Evolutionary conservation across 2,113 vertebrate genomes (phyloP).

Genomic region (Sinocyclocheilus grahami): DNA sequence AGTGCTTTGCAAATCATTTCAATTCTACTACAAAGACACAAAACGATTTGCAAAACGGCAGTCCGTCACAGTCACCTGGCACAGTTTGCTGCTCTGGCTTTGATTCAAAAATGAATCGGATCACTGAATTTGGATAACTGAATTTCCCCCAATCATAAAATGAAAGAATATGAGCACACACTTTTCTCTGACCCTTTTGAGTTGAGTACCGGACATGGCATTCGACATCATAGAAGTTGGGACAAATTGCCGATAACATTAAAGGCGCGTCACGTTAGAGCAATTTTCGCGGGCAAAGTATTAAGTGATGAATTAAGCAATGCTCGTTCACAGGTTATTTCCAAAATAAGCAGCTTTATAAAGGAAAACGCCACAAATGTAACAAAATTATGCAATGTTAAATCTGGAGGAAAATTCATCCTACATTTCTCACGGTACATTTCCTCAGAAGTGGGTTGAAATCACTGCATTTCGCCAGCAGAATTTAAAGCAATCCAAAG

Average conservation of each 20-base stretch:
- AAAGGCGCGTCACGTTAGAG: background rate
- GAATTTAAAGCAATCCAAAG: background rate
- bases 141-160: background rate
- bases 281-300: background rate
- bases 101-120: background rate
- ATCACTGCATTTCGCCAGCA: background rate
- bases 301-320: too few relatives aligned
- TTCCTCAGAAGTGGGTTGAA: background rate
- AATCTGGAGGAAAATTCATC: background rate
- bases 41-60: background rate
- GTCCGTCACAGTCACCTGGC: background rate
- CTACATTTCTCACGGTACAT: too few relatives aligned
- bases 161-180: background rate
- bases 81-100: constrained; percentile 2
- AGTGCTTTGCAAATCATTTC: background rate
- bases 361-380: background rate
- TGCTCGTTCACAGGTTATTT: background rate
- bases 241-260: background rate
- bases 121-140: background rate
- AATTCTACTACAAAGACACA: background rate
- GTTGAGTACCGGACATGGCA: background rate
- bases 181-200: background rate
- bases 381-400: background rate
- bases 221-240: background rate
- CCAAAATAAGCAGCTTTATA: background rate